These are phyloP conservation scores for Pherbina coryleti DNA, from an alignment of 2,888 invertebrate species.

Conservation along the genomic window DNA sequence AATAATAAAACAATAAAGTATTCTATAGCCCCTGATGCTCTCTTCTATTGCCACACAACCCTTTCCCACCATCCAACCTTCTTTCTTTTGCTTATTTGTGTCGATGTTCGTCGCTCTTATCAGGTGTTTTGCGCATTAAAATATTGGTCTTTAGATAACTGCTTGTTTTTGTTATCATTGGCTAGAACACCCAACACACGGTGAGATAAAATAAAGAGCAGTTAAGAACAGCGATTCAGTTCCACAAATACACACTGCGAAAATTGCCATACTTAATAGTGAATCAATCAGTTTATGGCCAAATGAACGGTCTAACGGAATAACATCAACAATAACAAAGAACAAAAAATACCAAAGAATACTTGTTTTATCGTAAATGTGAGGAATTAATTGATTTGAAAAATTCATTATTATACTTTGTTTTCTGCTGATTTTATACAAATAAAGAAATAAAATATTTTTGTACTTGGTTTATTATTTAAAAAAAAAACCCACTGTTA, in stretches of 20 bases:
- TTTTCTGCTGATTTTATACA: neutral
- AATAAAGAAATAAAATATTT: neutral
- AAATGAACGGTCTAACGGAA: neutral
- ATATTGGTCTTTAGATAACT: neutral
- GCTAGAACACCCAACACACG: neutral
- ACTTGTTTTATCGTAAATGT: neutral
- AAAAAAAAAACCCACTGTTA: no score
- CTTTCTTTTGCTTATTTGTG: neutral
- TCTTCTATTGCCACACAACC: neutral
- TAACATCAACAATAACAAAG: neutral
- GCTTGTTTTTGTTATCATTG: slow-evolving; percentile 7
- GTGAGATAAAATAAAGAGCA: neutral
- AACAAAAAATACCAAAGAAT: neutral
- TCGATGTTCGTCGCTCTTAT: neutral
- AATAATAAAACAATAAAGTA: no score
- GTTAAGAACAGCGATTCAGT: neutral
- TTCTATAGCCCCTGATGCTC: neutral
- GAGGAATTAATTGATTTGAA: neutral
- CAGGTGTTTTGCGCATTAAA: slow-evolving; percentile 26
- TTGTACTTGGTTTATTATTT: neutral
- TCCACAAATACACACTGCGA: neutral
- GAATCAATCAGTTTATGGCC: neutral
- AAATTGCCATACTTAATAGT: neutral
- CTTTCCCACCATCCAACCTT: neutral
- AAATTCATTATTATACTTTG: neutral